Evolutionary conservation across 2,797 vertebrate genomes (phyloP).

Genomic region (Sciurus vulgaris): DNA sequence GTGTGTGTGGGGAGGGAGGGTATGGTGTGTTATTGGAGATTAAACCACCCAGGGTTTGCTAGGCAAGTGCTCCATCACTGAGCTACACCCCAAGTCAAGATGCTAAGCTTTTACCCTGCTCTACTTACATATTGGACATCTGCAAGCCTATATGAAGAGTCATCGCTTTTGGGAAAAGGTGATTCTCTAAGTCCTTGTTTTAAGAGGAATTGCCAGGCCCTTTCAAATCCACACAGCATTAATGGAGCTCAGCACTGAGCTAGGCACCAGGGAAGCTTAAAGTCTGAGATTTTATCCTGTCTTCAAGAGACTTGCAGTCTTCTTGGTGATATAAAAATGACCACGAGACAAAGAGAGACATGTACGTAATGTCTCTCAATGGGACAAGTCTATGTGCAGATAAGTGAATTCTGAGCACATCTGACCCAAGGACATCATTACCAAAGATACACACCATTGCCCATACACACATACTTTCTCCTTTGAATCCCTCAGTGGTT

Average conservation of each 20-base stretch:
- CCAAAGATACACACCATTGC: neutral
- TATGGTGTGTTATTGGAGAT: neutral
- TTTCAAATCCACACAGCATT: neutral
- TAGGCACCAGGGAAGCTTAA: neutral
- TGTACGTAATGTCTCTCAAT: neutral
- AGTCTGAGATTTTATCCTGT: neutral
- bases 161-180: neutral
- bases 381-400: neutral
- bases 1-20: no score
- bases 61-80: neutral
- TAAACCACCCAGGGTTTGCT: neutral
- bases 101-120: neutral
- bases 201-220: neutral
- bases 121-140: neutral
- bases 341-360: neutral
- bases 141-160: neutral
- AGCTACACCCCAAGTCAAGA: neutral
- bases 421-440: neutral
- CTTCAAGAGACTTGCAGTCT: neutral
- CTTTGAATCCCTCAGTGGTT: neutral
- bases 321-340: neutral
- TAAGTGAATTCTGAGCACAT: neutral
- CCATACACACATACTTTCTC: rapidly evolving
- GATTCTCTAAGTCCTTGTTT: neutral
- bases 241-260: neutral